Conservation (phyloP, 2,888 invertebrate species). For the Aphodius granarius region DNA sequence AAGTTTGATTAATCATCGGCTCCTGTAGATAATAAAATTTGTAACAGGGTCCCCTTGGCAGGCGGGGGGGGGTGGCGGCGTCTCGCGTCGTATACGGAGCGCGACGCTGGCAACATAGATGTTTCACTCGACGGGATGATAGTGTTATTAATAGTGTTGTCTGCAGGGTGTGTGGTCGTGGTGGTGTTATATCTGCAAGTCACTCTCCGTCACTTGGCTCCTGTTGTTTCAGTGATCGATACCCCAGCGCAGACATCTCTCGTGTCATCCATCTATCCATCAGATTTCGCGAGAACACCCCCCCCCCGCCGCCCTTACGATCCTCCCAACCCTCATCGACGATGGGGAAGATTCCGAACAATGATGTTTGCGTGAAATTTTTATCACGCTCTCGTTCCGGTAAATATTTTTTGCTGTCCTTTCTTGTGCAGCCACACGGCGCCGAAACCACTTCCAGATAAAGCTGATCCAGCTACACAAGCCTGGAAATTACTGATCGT, state of each 20-base stretch:
- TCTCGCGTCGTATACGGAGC: neutral
- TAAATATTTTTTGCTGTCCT: slow-evolving; percentile 6
- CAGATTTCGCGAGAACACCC: slow-evolving; percentile 26
- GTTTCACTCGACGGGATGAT: slow-evolving; percentile 50
- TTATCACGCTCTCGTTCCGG: slow-evolving; percentile 12
- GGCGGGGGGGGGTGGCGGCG: slow-evolving; percentile 44
- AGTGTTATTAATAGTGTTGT: slow-evolving; percentile 55
- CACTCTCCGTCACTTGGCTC: slow-evolving; percentile 52
- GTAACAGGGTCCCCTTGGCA: slow-evolving; percentile 27
- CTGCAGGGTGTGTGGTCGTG: slow-evolving; percentile 39
- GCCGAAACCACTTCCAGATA: slow-evolving; percentile 10
- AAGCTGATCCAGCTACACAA: neutral
- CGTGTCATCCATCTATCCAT: slow-evolving; percentile 48
- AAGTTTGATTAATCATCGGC: slow-evolving; percentile 33
- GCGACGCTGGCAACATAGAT: slow-evolving; percentile 50
- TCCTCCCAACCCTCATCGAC: neutral
- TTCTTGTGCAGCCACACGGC: neutral
- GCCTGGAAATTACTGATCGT: neutral
- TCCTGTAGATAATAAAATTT: slow-evolving; percentile 31
- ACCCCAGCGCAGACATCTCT: slow-evolving; percentile 46
- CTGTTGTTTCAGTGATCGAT: slow-evolving; percentile 53
- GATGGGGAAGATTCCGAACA: slow-evolving; percentile 8
- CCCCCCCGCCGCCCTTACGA: neutral
- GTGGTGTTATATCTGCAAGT: slow-evolving; percentile 52
- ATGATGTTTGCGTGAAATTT: slow-evolving; percentile 15